phyloP scores from a whole-genome alignment of 2,113 vertebrate genomes.

The Antigone vipio region DNA sequence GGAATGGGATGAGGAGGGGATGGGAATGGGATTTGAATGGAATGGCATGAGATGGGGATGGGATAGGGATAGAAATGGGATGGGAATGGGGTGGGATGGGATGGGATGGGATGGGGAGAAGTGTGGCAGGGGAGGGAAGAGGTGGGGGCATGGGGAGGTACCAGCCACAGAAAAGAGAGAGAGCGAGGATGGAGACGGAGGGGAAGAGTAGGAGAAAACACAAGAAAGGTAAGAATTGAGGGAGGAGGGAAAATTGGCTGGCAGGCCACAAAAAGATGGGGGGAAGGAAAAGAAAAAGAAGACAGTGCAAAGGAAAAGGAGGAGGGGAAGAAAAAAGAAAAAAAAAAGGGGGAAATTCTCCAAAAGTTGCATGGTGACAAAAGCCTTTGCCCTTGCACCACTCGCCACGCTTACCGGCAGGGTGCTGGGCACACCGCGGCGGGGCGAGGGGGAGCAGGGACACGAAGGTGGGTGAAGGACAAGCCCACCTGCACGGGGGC shows the following conservation, averaged over 20 bases:
- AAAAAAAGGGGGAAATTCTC: neutral
- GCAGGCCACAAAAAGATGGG: neutral
- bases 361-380: neutral
- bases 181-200: neutral
- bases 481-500: rapidly evolving
- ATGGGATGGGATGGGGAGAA: neutral
- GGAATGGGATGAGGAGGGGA: too few relatives aligned
- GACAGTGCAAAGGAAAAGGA: neutral
- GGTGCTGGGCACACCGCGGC: rapidly evolving
- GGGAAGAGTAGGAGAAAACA: neutral
- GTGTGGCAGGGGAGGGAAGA: neutral
- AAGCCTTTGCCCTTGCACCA: neutral
- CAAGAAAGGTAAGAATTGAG: neutral
- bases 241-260: neutral
- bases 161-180: neutral
- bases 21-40: neutral
- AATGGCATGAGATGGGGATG: neutral
- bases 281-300: neutral
- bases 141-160: neutral
- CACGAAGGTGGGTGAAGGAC: too few relatives aligned
- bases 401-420: rapidly evolving
- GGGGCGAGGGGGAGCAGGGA: neutral
- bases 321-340: neutral
- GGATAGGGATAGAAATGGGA: too few relatives aligned
- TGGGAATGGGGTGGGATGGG: neutral